Evolutionary conservation across 2,113 vertebrate species (phyloP).

Genomic region (Myocastor coypus): DNA sequence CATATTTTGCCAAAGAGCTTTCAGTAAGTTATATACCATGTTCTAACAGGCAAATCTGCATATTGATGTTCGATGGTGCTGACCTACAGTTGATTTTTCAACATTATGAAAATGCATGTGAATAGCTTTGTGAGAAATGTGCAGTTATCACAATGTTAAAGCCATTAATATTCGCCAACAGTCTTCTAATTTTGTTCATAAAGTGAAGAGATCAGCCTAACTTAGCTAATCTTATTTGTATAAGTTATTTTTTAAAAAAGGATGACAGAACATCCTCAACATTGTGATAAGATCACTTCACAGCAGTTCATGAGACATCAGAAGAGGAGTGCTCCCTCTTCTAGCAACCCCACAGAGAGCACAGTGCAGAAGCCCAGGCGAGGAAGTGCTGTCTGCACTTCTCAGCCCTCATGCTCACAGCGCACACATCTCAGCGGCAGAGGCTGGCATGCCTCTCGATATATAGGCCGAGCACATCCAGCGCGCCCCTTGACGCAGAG

Average conservation of each 20-base stretch:
- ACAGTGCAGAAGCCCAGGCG: neutral
- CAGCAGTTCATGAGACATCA: constrained; percentile 3
- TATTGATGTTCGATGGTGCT: constrained; percentile 61
- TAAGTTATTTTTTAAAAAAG: constrained; percentile 65
- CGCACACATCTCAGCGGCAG: neutral
- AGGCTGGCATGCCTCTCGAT: too few species aligned
- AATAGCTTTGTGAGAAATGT: constrained; percentile 64
- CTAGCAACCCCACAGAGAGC: neutral
- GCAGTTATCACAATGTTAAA: constrained; percentile 29
- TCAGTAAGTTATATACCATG: constrained; percentile 67
- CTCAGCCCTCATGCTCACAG: neutral
- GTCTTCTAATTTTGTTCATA: constrained; percentile 51
- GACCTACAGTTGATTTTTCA: constrained; percentile 65
- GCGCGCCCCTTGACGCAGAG: too few species aligned
- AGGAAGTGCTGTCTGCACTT: neutral
- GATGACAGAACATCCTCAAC: constrained; percentile 21
- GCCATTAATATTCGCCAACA: constrained; percentile 60
- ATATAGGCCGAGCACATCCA: too few species aligned
- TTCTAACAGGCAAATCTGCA: constrained; percentile 64
- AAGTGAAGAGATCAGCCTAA: neutral
- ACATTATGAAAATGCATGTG: constrained; percentile 56
- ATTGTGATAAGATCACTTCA: neutral
- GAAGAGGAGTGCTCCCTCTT: neutral
- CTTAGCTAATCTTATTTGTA: neutral
- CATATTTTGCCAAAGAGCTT: constrained; percentile 70